Evolutionary conservation across 2,797 vertebrate species (phyloP).

Genomic region (Coregonus suidteri): DNA sequence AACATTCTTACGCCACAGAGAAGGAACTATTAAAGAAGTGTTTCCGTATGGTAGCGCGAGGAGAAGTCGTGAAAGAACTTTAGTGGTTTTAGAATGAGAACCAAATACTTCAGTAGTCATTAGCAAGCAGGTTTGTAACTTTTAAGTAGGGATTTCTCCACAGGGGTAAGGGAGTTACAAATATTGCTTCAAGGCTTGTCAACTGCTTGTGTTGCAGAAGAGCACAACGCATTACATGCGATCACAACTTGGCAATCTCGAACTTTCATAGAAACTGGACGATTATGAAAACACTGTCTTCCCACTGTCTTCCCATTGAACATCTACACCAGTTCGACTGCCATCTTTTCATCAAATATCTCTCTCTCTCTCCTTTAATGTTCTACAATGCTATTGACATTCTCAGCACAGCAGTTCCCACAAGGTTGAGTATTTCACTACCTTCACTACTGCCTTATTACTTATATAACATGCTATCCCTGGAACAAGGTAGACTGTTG

Average conservation of each 20-base stretch:
- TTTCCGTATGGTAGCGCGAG: conserved; percentile 43
- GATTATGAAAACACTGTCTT: conserved; percentile 31
- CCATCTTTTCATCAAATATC: background rate
- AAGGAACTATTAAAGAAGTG: conserved; percentile 41
- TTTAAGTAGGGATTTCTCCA: background rate
- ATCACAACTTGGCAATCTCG: conserved; percentile 42
- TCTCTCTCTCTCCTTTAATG: conserved; percentile 39
- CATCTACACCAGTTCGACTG: conserved; percentile 32
- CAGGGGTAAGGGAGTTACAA: background rate
- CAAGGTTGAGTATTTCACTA: conserved; percentile 19
- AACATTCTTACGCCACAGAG: conserved; percentile 62
- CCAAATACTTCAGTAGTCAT: conserved; percentile 25
- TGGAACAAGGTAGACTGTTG: conserved; percentile 52
- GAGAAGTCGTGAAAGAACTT: conserved; percentile 48
- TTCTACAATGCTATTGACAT: conserved; percentile 29
- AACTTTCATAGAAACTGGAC: conserved; percentile 27
- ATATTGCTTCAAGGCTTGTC: conserved; percentile 39
- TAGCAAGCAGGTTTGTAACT: conserved; percentile 26
- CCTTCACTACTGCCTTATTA: conserved; percentile 38
- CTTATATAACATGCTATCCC: conserved; percentile 45
- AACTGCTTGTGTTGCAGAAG: background rate
- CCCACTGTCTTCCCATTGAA: conserved; percentile 31
- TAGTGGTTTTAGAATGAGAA: too few relatives aligned
- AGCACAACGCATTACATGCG: too few relatives aligned
- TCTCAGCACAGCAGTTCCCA: conserved; percentile 17